Conservation (phyloP, 2,797 vertebrate genomes). For the Artibeus jamaicensis region DNA sequence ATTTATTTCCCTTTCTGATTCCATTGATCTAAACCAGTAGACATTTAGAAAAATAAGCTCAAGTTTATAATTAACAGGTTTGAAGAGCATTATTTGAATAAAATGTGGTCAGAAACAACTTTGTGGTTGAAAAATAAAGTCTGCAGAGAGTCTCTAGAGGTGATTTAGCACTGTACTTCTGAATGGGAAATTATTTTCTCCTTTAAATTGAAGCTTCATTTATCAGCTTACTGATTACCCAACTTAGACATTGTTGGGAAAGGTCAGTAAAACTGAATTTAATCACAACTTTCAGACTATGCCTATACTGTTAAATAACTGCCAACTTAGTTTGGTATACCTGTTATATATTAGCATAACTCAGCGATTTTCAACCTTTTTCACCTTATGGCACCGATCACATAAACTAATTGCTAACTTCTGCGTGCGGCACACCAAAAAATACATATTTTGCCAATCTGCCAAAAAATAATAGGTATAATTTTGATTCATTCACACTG, state of each 20-base stretch:
- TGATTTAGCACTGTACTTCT: conserved; percentile 46
- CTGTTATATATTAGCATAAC: conserved; percentile 50
- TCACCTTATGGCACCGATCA: not conserved
- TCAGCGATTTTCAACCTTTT: not conserved
- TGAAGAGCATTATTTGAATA: conserved; percentile 48
- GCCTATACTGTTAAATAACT: conserved; percentile 38
- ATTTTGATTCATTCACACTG: not conserved
- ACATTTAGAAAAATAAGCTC: conserved; percentile 29
- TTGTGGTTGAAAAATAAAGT: conserved; percentile 23
- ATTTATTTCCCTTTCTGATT: conserved; percentile 40
- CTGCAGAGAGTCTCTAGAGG: not conserved
- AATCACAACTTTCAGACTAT: conserved; percentile 33
- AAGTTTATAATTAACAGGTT: conserved; percentile 10
- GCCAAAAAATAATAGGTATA: not conserved
- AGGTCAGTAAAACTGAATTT: conserved; percentile 21
- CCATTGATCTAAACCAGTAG: conserved; percentile 35
- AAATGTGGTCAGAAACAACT: conserved; percentile 35
- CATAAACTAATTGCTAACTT: not conserved
- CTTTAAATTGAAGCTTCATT: conserved; percentile 39
- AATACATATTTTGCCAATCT: not conserved
- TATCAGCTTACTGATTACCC: conserved; percentile 42
- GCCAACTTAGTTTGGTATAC: conserved; percentile 40
- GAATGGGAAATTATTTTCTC: conserved; percentile 42
- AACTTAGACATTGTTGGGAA: conserved; percentile 33
- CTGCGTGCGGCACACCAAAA: not conserved